Evolutionary conservation across 2,797 vertebrate species (phyloP), one percentile per base, ranked within the genome.

Genomic region (Phalloptychus januarius): DNA sequence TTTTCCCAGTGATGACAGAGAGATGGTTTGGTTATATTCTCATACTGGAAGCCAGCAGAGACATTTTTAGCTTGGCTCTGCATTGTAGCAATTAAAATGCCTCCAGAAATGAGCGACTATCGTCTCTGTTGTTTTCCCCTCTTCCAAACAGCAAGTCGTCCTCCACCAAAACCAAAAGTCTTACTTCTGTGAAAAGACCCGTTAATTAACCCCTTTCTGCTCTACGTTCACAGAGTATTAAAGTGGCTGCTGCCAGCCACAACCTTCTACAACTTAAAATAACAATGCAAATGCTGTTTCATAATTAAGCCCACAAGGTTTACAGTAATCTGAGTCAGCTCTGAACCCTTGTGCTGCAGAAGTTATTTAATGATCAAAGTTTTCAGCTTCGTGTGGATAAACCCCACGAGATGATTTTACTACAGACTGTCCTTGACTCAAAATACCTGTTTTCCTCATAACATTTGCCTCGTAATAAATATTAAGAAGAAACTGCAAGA

Each of bases 1-100:
- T 13, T 40, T 45, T 87, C 7, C 7, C 61, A 86, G 81, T 78
- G 85, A 88, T 89, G 74, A 52, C 72, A 74, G 76, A 48, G 65
- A 79, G 77, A 54, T 71, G 42, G 82, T 79, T 80, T 52, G 75
- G 40, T 58, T 81, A 25, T 81, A 85, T 86, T 92, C 93, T 90
- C 91, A 89, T 90, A 87, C 85, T 79, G 40, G 52, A 90, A 78
- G 83, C 83, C 81, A 82, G 76, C 28, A 23, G 75, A 83, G 85
- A 82, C 89, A 76, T 88, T 93, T 94, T 93, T 93, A 93, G 89
- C 91, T 77, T 91, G 91, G 91, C 90, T 5, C 86, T 79, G 79
- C 77, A 78, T 89, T 92, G 86, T 81, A 90, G 88, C 89, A 94
- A 93, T 94, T 93, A 93, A 93, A 93, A 93, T 92, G 90, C 81